Evolutionary conservation across 1,140 invertebrate genomes (phyloP).

Genomic region (Panagrolaimus sp.): DNA sequence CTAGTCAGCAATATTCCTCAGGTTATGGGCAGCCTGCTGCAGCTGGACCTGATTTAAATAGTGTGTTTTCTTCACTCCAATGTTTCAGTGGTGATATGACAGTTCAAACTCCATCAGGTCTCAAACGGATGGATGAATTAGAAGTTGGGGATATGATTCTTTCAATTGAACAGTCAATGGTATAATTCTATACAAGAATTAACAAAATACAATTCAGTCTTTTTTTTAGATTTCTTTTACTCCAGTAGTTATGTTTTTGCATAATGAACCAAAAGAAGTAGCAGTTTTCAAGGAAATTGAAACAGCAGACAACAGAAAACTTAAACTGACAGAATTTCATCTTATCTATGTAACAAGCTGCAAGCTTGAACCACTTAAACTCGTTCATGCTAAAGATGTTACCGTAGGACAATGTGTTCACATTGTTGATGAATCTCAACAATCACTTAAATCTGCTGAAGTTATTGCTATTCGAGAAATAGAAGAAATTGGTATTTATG

Average conservation of each 20-base stretch:
- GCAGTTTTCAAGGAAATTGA: slow-evolving; percentile 24
- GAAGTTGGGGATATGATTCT: slow-evolving; percentile 38
- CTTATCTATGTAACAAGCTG: slow-evolving; percentile 33
- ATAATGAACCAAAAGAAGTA: slow-evolving; percentile 29
- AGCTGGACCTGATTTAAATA: slow-evolving; percentile 11
- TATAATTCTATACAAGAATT: slow-evolving; percentile 13
- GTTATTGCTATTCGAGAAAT: slow-evolving; percentile 17
- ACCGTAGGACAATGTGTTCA: slow-evolving; percentile 35
- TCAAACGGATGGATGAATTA: slow-evolving; percentile 39
- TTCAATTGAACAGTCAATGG: slow-evolving; percentile 33
- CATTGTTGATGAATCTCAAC: slow-evolving; percentile 14
- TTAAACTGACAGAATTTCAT: slow-evolving; percentile 38
- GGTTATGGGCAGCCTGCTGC: neutral
- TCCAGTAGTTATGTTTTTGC: slow-evolving; percentile 42
- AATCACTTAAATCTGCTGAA: neutral
- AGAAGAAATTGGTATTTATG: slow-evolving; percentile 36
- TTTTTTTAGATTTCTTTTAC: slow-evolving; percentile 36
- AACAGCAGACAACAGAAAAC: slow-evolving; percentile 17
- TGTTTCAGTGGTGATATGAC: slow-evolving; percentile 43
- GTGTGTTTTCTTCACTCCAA: slow-evolving; percentile 29
- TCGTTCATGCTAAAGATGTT: slow-evolving; percentile 32
- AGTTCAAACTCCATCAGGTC: slow-evolving; percentile 30
- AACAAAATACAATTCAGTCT: neutral
- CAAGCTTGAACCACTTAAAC: slow-evolving; percentile 9
- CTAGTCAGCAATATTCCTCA: neutral